Percentiles rank a stretch among this genome's conserved stretches.
phyloP scores from a whole-genome alignment of 2,888 invertebrate species.

The Acleris laterana region DNA sequence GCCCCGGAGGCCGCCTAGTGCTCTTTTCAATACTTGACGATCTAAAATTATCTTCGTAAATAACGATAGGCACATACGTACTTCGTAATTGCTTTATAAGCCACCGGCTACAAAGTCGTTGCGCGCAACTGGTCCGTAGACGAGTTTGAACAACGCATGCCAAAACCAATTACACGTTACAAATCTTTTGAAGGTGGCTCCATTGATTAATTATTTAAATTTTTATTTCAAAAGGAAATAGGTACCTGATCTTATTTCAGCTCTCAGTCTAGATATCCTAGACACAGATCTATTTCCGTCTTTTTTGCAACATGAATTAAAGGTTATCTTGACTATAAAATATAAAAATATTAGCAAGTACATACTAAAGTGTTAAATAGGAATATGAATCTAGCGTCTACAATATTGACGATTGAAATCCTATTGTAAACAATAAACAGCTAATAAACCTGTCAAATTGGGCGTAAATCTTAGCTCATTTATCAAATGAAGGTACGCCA shows the following conservation, averaged over 20 bases:
- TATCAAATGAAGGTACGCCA: slow-evolving; percentile 36
- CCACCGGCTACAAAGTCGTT: slow-evolving; percentile 39
- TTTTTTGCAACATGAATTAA: slow-evolving; percentile 14
- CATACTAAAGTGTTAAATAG: neutral
- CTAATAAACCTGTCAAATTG: slow-evolving; percentile 13
- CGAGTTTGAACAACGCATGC: slow-evolving; percentile 36
- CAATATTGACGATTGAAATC: slow-evolving; percentile 4
- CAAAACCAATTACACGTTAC: slow-evolving; percentile 31
- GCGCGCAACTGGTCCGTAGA: slow-evolving; percentile 25
- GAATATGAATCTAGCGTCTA: neutral
- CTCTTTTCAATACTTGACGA: slow-evolving; percentile 54
- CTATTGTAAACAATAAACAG: neutral
- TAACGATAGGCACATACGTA: slow-evolving; percentile 48
- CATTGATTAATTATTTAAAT: slow-evolving; percentile 15
- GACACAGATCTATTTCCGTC: slow-evolving; percentile 13
- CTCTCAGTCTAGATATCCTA: slow-evolving; percentile 22
- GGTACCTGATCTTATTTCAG: slow-evolving; percentile 9
- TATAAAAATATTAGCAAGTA: neutral
- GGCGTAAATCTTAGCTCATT: slow-evolving; percentile 20
- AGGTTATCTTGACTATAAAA: slow-evolving; percentile 14
- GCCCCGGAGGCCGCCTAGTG: slow-evolving; percentile 70
- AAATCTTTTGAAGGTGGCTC: slow-evolving; percentile 21
- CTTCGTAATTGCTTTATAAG: slow-evolving; percentile 45
- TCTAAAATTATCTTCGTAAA: slow-evolving; percentile 49
- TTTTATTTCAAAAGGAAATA: slow-evolving; percentile 20